phyloP scores from a whole-genome alignment of 1,140 invertebrate genomes.

The Solenopsis invicta region DNA sequence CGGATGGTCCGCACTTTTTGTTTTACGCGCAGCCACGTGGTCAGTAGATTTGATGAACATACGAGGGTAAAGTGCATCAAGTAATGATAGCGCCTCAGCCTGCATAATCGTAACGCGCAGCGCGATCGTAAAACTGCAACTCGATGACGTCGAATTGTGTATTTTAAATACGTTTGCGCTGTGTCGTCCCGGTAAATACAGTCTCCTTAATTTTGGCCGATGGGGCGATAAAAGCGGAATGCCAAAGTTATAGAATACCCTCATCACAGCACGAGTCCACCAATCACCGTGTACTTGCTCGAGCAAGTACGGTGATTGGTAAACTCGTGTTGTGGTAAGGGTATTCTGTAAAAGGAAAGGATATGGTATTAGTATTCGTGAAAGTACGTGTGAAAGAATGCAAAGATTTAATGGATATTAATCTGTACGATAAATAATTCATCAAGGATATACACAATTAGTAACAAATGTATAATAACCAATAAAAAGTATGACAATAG shows the following conservation, averaged over 20 bases:
- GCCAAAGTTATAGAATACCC: too few relatives aligned
- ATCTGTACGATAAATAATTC: background rate
- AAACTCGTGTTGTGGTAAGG: too few relatives aligned
- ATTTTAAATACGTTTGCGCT: constrained; percentile 89
- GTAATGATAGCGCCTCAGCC: constrained; percentile 60
- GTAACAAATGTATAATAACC: background rate
- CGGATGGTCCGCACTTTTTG: constrained; percentile 89
- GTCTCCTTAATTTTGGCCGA: too few relatives aligned
- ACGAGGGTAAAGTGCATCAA: constrained; percentile 51
- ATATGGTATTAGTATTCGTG: too few relatives aligned
- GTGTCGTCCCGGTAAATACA: constrained; percentile 88
- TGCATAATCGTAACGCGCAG: constrained; percentile 77
- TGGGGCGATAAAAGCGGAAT: too few relatives aligned
- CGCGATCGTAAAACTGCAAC: constrained; percentile 85
- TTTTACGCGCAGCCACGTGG: constrained; percentile 89
- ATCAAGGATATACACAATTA: background rate
- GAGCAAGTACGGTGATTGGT: too few relatives aligned
- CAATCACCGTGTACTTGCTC: too few relatives aligned
- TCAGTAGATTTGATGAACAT: constrained; percentile 86
- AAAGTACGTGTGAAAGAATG: too few relatives aligned
- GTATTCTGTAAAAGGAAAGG: too few relatives aligned
- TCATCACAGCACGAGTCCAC: too few relatives aligned
- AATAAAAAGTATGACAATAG: background rate
- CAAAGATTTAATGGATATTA: constrained; percentile 1
- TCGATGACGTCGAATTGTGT: constrained; percentile 88